Evolutionary conservation across 2,888 invertebrate species (phyloP).

Genomic region (Drosophila planitibia): DNA sequence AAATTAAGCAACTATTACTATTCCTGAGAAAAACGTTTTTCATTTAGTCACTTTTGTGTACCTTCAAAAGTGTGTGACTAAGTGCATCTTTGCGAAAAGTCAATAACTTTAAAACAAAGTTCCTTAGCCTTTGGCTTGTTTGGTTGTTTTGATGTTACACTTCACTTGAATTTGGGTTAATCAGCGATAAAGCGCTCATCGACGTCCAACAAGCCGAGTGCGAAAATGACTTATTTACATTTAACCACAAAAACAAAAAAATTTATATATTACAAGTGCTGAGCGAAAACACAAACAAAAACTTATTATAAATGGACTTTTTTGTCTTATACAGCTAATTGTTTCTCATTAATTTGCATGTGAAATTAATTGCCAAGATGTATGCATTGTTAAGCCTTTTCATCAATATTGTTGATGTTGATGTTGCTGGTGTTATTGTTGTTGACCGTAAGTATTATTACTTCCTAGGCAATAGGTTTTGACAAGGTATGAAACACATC

Average conservation of each 20-base stretch:
- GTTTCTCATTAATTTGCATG: constrained; percentile 71
- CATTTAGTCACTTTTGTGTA: not conserved
- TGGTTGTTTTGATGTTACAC: constrained; percentile 24
- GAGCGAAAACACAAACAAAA: constrained; percentile 30
- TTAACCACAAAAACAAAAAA: not conserved
- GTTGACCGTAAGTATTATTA: constrained; percentile 35
- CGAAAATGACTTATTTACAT: constrained; percentile 51
- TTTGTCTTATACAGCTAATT: constrained; percentile 69
- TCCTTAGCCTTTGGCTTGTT: constrained; percentile 68
- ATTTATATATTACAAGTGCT: constrained; percentile 29
- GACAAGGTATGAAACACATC: constrained; percentile 29
- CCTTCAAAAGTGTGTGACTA: not conserved
- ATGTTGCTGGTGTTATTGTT: constrained; percentile 12
- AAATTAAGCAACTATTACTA: not conserved
- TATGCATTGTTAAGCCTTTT: constrained; percentile 39
- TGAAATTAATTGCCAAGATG: constrained; percentile 65
- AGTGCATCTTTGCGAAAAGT: constrained; percentile 30
- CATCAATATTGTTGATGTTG: not conserved
- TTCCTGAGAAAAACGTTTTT: not conserved
- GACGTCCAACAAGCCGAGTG: constrained; percentile 47
- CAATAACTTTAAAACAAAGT: constrained; percentile 65
- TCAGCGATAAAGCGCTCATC: constrained; percentile 76
- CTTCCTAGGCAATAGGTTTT: constrained; percentile 68
- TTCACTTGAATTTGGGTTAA: constrained; percentile 73
- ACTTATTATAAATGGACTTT: constrained; percentile 70